Evolutionary conservation across 2,888 invertebrate genomes (phyloP).

Genomic region (Hypolimnas misippus): DNA sequence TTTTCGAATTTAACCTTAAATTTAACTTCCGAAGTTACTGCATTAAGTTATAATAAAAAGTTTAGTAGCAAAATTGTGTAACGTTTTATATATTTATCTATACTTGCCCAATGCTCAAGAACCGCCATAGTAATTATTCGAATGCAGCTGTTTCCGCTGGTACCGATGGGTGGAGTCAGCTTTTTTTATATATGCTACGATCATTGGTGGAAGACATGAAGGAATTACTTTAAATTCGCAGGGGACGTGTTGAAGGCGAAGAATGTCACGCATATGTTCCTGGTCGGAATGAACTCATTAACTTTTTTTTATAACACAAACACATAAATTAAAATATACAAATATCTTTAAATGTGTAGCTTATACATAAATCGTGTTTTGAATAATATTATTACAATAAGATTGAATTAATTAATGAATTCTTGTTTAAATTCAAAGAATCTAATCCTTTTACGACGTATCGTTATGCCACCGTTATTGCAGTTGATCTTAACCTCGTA

Average conservation of each 20-base stretch:
- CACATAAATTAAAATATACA: slow-evolving; percentile 11
- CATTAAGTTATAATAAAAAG: no score
- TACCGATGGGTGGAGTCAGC: slow-evolving; percentile 66
- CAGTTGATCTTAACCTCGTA: background rate
- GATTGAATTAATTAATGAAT: no score
- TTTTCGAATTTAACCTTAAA: no score
- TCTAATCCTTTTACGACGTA: background rate
- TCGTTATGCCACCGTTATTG: background rate
- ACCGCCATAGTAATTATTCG: slow-evolving; percentile 77
- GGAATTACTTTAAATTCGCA: slow-evolving; percentile 81
- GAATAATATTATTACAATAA: background rate
- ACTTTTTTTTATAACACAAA: slow-evolving; percentile 39
- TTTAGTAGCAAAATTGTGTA: slow-evolving; percentile 17
- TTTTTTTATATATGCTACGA: slow-evolving; percentile 75
- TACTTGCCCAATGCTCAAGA: slow-evolving; percentile 67
- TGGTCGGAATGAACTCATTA: slow-evolving; percentile 57
- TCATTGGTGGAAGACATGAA: slow-evolving; percentile 70
- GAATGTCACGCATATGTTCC: slow-evolving; percentile 78
- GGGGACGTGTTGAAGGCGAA: slow-evolving; percentile 72
- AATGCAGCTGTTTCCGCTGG: slow-evolving; percentile 79
- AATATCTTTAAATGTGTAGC: background rate
- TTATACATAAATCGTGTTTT: background rate
- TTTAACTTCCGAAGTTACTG: no score
- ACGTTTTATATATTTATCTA: slow-evolving; percentile 53
- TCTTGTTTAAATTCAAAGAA: background rate